phyloP scores from a whole-genome alignment of 2,888 invertebrate genomes.

The Sesamia inferens region DNA sequence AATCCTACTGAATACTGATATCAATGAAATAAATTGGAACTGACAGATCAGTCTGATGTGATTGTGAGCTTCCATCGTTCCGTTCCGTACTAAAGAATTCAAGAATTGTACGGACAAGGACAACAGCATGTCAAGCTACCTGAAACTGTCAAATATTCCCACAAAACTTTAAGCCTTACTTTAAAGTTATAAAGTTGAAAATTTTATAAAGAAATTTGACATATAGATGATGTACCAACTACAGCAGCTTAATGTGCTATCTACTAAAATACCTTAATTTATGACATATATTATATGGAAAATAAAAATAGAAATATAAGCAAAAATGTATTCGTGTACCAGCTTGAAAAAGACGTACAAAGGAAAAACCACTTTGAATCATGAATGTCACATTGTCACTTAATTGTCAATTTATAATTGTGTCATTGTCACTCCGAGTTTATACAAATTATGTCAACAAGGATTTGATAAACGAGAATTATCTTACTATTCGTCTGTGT shows the following conservation, averaged over 20 bases:
- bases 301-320: neutral
- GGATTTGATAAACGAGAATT: conserved; percentile 10
- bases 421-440: conserved; percentile 3
- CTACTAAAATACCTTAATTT: neutral
- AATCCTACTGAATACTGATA: too few species aligned
- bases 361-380: conserved; percentile 25
- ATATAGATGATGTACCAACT: too few species aligned
- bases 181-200: too few species aligned
- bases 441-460: conserved; percentile 33
- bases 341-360: neutral
- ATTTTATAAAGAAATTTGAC: too few species aligned
- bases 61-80: neutral
- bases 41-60: conserved; percentile 17
- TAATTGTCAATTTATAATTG: neutral
- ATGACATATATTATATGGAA: neutral
- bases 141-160: too few species aligned
- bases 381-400: conserved; percentile 6
- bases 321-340: neutral
- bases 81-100: neutral
- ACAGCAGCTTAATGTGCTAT: too few species aligned
- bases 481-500: conserved; percentile 6
- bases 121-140: too few species aligned
- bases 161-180: too few species aligned
- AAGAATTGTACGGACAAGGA: too few species aligned
- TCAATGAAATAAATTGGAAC: neutral